These are phyloP conservation scores for Pandemis heparana DNA, from an alignment of 2,888 invertebrate species.

Conservation along the genomic window DNA sequence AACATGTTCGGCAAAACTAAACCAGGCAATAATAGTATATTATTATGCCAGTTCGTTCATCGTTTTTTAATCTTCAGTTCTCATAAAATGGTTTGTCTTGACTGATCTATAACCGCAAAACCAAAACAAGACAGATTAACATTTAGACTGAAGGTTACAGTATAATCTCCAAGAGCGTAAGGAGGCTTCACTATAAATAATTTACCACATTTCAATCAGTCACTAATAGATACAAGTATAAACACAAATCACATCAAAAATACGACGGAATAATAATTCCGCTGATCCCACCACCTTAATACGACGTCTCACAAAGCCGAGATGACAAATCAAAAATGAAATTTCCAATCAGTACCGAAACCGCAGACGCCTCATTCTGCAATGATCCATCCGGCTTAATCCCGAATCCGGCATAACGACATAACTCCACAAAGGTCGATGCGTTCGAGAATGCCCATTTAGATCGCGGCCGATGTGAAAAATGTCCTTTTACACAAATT, in stretches of 20 bases:
- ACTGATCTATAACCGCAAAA: no score
- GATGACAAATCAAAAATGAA: slow-evolving; percentile 35
- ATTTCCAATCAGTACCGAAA: slow-evolving; percentile 28
- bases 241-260: not conserved
- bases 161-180: no score
- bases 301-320: slow-evolving; percentile 5
- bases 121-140: no score
- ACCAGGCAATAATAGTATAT: no score
- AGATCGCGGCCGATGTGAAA: slow-evolving; percentile 56
- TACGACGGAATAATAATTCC: not conserved
- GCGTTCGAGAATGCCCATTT: slow-evolving; percentile 48
- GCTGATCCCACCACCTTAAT: slow-evolving; percentile 1
- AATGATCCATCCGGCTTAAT: slow-evolving; percentile 40
- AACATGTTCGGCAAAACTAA: no score
- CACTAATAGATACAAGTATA: not conserved
- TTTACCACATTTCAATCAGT: not conserved
- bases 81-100: no score
- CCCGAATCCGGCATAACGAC: slow-evolving; percentile 19
- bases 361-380: slow-evolving; percentile 38
- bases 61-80: no score
- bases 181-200: not conserved
- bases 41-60: no score
- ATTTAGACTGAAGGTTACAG: no score
- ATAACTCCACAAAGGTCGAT: slow-evolving; percentile 38
- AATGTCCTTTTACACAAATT: slow-evolving; percentile 60